Conservation (phyloP, 1,140 invertebrate genomes). For the Eumeta japonica region DNA sequence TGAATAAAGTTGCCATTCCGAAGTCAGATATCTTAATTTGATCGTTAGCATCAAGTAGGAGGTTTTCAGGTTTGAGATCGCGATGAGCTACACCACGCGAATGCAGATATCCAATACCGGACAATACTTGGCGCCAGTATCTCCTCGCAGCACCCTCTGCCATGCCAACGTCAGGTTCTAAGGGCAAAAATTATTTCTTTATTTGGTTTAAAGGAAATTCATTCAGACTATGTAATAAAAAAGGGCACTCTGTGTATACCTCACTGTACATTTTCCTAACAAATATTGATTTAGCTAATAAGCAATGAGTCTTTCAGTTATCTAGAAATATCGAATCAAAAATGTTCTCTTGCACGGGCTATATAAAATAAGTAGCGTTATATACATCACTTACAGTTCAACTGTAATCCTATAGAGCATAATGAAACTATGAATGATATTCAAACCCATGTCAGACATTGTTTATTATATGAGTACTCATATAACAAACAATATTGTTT, state of each 20-base stretch:
- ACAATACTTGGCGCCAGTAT: slow-evolving; percentile 85
- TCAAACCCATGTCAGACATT: too few species aligned
- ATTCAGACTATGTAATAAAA: too few species aligned
- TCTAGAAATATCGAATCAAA: too few species aligned
- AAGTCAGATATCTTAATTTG: slow-evolving; percentile 96
- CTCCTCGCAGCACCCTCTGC: slow-evolving; percentile 73
- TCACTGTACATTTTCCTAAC: neutral
- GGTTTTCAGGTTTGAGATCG: slow-evolving; percentile 95
- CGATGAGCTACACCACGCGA: slow-evolving; percentile 79
- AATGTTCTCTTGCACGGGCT: too few species aligned
- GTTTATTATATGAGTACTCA: too few species aligned
- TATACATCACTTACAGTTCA: too few species aligned
- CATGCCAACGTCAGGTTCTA: slow-evolving; percentile 96
- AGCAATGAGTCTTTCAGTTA: neutral
- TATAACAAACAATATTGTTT: too few species aligned
- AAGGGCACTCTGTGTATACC: neutral
- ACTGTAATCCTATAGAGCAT: too few species aligned
- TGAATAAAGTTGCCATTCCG: slow-evolving; percentile 90
- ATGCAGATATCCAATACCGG: slow-evolving; percentile 84
- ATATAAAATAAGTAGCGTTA: too few species aligned
- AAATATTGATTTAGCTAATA: neutral
- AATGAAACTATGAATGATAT: too few species aligned
- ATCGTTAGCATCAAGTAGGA: slow-evolving; percentile 84
- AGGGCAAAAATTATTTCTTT: too few species aligned
- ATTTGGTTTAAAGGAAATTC: neutral